Evolutionary conservation across 2,113 vertebrate species (phyloP).

Genomic region (Entomyzon cyanotis): DNA sequence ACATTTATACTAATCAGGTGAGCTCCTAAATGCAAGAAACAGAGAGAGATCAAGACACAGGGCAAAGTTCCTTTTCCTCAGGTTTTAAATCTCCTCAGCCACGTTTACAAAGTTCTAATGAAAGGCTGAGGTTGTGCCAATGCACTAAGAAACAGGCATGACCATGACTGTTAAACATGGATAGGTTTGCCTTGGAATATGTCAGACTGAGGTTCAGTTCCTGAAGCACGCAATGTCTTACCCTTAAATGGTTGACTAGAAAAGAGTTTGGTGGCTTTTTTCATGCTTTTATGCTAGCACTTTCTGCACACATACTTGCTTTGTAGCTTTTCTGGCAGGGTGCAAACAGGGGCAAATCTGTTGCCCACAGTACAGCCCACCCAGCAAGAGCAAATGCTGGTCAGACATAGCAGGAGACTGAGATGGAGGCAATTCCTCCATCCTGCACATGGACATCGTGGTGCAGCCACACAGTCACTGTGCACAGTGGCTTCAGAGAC

Average conservation of each 20-base stretch:
- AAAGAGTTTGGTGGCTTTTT: not conserved
- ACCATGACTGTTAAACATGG: not conserved
- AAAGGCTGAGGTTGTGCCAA: constrained; percentile 5
- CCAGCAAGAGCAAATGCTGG: not conserved
- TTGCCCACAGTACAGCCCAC: not conserved
- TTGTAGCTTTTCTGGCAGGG: constrained; percentile 8
- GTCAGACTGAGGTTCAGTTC: not conserved
- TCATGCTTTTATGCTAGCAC: not conserved
- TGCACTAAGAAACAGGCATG: not conserved
- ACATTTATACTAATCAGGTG: constrained; percentile 23
- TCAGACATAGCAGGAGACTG: not conserved
- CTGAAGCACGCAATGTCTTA: not conserved
- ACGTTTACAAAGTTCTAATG: constrained; percentile 8
- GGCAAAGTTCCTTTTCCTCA: not conserved
- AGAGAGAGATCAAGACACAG: not conserved
- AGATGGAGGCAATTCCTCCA: not conserved
- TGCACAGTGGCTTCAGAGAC: not conserved
- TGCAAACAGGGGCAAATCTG: not conserved
- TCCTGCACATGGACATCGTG: accelerated
- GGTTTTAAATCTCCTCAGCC: constrained; percentile 16
- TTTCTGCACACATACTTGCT: not conserved
- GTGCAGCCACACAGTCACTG: not conserved
- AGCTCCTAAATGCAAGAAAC: constrained; percentile 15
- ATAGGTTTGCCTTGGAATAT: not conserved
- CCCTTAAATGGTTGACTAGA: not conserved